Evolutionary conservation across 2,113 vertebrate genomes (phyloP), one percentile per base, ranked within the genome.

Genomic region (Epinephelus cyanopodus): DNA sequence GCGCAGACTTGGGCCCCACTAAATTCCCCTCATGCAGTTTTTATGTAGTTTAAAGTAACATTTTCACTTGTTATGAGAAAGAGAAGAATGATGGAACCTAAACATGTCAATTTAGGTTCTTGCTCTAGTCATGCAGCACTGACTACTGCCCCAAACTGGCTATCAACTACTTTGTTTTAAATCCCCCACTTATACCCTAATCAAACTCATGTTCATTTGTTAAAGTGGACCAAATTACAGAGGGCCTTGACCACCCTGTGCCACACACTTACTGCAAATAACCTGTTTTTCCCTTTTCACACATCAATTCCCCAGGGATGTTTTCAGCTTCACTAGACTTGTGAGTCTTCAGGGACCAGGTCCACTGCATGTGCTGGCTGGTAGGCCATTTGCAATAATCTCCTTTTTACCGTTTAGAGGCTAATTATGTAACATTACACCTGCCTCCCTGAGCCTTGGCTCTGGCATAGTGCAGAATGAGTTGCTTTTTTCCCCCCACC

Each of bases 401-500:
- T 95, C 93, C 95, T 95, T 95, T 96, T 95, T 95, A 95, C 92
- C 93, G 87, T 95, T 96, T 96, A 95, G 93, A 93, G 93, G 93
- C 93, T 96, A 96, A 96, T 96, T 95, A 95, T 94, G 93, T 95
- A 96, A 95, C 94, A 94, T 95, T 95, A 95, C 94, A 96, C 95
- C 95, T 96, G 95, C 94, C 93, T 95, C 93, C 87, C 81, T 93
- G 93, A 94, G 94, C 94, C 89, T 83, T 85, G 75, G 89, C 89
- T 93, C 89, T 92, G 93, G 93, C 89, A 89, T 81, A 72, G 88
- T 84, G 84, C 84, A 92, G 88, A 88, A 91, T 87, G 90, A 82
- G 89, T 90, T 78, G 61, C 77, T 82, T 85, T 63, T 50, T 19
- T 4, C 74, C 83, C 85, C 84, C 68, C 87, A 76, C 86, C 80